Percentiles rank a stretch among this genome's conserved stretches.
Conservation (phyloP, 2,797 vertebrate species). For the Trichosurus vulpecula region DNA sequence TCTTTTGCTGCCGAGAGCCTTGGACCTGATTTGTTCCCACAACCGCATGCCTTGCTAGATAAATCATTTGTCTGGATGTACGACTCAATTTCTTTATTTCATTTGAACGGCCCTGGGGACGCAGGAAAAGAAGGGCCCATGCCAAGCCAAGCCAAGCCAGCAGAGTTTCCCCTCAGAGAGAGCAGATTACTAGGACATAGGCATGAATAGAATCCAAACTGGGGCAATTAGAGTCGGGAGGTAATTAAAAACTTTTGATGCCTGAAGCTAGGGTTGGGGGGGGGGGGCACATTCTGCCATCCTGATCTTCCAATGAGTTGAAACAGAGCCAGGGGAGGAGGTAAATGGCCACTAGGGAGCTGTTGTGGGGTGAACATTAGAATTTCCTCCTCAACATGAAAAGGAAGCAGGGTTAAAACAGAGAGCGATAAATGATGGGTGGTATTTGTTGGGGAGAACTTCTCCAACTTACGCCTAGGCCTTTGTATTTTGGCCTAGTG, state of each 20-base stretch:
- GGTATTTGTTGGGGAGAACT: background rate
- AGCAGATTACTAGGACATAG: background rate
- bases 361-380: background rate
- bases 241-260: background rate
- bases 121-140: background rate
- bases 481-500: background rate
- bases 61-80: background rate
- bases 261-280: background rate
- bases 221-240: background rate
- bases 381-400: background rate
- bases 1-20: background rate
- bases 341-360: background rate
- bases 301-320: background rate
- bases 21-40: background rate
- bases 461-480: background rate
- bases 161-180: background rate
- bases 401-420: background rate
- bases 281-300: background rate
- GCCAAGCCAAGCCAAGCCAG: background rate
- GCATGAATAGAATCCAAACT: background rate
- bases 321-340: background rate
- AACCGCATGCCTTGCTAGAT: background rate
- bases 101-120: background rate
- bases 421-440: background rate
- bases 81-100: background rate